phyloP scores from a whole-genome alignment of 2,113 vertebrate species.

The Vulpes ferrilata region DNA sequence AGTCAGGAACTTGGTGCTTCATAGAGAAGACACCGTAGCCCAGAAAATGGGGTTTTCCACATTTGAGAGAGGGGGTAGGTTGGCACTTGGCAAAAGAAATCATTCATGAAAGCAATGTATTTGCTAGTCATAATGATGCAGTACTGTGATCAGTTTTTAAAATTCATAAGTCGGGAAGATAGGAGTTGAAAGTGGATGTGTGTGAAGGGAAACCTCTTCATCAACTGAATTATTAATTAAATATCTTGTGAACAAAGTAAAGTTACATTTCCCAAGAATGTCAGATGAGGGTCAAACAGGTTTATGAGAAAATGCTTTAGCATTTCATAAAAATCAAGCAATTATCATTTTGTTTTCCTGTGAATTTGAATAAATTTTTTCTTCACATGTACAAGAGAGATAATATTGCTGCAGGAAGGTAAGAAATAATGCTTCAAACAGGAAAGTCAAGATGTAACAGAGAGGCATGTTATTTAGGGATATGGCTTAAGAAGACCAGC shows the following conservation, averaged over 20 bases:
- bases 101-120: background rate
- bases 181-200: background rate
- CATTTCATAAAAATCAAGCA: background rate
- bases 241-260: background rate
- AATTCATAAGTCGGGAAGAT: background rate
- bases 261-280: background rate
- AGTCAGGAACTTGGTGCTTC: background rate
- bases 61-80: background rate
- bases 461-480: background rate
- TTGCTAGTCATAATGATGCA: background rate
- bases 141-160: too few species aligned
- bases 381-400: background rate
- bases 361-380: background rate
- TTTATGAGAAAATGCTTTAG: background rate
- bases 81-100: background rate
- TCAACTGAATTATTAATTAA: background rate
- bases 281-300: background rate
- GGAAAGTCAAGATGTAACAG: background rate
- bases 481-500: background rate
- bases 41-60: background rate
- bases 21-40: fast-evolving
- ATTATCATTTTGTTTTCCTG: background rate
- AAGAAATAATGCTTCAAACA: too few species aligned
- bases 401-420: background rate
- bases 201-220: background rate